phyloP scores from a whole-genome alignment of 2,113 vertebrate genomes.

The Formicarius rufipectus region DNA sequence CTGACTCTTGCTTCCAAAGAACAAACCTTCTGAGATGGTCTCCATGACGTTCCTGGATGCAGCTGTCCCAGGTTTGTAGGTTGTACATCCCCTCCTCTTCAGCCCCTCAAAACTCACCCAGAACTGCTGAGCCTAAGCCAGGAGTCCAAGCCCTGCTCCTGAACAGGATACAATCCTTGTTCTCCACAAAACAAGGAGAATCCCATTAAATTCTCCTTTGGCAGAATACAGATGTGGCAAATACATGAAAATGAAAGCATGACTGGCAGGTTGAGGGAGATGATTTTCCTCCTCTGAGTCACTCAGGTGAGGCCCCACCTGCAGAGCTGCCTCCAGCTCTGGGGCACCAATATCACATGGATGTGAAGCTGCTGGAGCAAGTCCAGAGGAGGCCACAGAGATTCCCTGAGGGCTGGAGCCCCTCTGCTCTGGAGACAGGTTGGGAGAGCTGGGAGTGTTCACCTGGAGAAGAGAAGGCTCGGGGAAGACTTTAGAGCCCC shows the following conservation, averaged over 20 bases:
- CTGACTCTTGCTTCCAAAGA: neutral
- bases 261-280: neutral
- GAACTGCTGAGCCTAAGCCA: neutral
- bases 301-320: neutral
- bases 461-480: neutral
- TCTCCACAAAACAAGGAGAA: neutral
- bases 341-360: neutral
- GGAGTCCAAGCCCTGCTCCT: neutral
- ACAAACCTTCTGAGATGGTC: neutral
- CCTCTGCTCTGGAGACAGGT: neutral
- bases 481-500: neutral
- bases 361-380: neutral
- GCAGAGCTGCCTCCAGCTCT: neutral
- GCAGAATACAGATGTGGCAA: neutral
- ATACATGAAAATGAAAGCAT: neutral
- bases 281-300: neutral
- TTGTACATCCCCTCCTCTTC: neutral
- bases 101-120: neutral
- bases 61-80: neutral
- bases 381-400: rapidly evolving
- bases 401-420: neutral
- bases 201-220: neutral
- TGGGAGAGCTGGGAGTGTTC: neutral
- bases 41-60: neutral
- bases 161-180: neutral